Evolutionary conservation across 1,140 invertebrate species (phyloP).

Genomic region (Drosophila sp.): DNA sequence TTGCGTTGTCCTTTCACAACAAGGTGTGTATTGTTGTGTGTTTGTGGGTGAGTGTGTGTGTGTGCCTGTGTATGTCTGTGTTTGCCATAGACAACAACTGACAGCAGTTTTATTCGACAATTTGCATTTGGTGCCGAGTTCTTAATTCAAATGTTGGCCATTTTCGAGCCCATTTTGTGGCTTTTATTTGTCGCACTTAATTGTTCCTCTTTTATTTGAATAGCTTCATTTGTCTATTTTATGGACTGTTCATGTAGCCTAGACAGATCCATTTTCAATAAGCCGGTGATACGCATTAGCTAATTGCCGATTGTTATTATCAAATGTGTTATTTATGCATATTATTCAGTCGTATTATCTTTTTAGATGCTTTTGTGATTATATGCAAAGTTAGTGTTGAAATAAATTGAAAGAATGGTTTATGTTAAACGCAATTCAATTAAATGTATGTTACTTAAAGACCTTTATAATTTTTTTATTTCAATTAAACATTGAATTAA

Average conservation of each 20-base stretch:
- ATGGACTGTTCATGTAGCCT: not conserved
- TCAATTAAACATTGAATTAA: too few species aligned
- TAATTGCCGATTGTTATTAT: not conserved
- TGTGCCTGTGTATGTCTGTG: conserved; percentile 1
- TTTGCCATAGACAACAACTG: conserved; percentile 14
- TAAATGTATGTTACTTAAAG: too few species aligned
- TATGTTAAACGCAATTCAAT: too few species aligned
- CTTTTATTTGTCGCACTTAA: conserved; percentile 39
- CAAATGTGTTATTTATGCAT: not conserved
- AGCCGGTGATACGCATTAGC: not conserved
- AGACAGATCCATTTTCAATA: conserved; percentile 8
- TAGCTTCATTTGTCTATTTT: conserved; percentile 17
- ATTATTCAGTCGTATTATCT: not conserved
- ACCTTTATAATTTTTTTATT: too few species aligned
- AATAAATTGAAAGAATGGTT: too few species aligned
- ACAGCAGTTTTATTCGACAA: conserved; percentile 23
- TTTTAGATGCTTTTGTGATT: not conserved
- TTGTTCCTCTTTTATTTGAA: conserved; percentile 9
- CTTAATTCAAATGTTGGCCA: conserved; percentile 40
- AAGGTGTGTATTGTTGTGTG: not conserved
- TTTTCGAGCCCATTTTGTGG: conserved; percentile 27
- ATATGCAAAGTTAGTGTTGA: not conserved
- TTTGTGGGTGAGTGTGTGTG: not conserved
- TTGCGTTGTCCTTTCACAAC: conserved; percentile 14
- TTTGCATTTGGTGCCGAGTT: conserved; percentile 18